Evolutionary conservation across 2,888 invertebrate genomes (phyloP).

Genomic region (Drosophila mimica): DNA sequence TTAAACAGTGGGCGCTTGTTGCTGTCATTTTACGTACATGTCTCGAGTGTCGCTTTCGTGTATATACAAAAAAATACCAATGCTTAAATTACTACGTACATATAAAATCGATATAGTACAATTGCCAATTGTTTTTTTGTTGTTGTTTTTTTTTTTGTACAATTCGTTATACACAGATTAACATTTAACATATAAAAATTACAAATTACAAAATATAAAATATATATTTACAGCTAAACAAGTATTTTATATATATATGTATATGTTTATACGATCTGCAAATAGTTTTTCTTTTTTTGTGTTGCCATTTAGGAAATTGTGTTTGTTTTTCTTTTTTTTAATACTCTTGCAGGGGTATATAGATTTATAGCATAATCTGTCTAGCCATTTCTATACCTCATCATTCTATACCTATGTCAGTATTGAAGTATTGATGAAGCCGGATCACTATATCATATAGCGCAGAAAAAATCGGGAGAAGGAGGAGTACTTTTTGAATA

Average conservation of each 20-base stretch:
- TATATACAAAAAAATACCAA: slow-evolving; percentile 72
- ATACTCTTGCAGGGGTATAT: background rate
- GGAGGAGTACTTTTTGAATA: no score
- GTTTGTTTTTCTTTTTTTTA: slow-evolving; percentile 3
- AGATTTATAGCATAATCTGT: background rate
- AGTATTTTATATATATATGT: slow-evolving; percentile 27
- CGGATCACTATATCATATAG: no score
- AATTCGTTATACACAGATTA: slow-evolving; percentile 64
- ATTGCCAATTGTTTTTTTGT: slow-evolving; percentile 53
- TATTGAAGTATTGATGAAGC: background rate
- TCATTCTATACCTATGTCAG: no score
- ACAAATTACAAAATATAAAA: slow-evolving; percentile 52
- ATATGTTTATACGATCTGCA: slow-evolving; percentile 44
- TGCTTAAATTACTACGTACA: slow-evolving; percentile 64
- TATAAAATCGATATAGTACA: slow-evolving; percentile 53
- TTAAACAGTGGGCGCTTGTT: slow-evolving; percentile 70
- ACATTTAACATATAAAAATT: slow-evolving; percentile 62
- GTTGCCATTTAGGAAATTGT: slow-evolving; percentile 56
- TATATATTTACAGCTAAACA: slow-evolving; percentile 73
- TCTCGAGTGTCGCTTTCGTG: slow-evolving; percentile 39
- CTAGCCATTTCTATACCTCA: background rate
- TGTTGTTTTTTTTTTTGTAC: slow-evolving; percentile 55
- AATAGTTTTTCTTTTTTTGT: slow-evolving; percentile 44
- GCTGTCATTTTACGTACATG: slow-evolving; percentile 44
- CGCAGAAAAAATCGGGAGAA: no score